A percentile compares a stretch with the other conserved stretches of the same genome.
These are phyloP conservation scores for Ochotona curzoniae DNA, from an alignment of 2,113 vertebrate species.

Conservation along the genomic window DNA sequence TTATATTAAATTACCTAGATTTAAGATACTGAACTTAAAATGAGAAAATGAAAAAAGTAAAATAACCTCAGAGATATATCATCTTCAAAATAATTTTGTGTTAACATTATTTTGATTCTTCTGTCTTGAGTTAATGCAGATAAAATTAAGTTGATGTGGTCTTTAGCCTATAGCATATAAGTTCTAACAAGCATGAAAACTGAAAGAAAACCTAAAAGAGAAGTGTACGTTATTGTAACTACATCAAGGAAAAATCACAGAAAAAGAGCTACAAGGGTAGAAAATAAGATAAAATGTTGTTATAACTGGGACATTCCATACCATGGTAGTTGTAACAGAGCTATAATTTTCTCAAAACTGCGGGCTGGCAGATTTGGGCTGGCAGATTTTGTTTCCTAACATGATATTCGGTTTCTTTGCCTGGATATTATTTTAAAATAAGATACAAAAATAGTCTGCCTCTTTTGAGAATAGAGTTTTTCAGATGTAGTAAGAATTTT, in stretches of 20 bases:
- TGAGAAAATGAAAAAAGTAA: conserved; percentile 26
- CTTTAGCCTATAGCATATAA: not conserved
- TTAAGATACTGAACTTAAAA: conserved; percentile 51
- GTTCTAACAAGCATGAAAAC: conserved; percentile 40
- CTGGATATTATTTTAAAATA: not conserved
- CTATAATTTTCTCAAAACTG: not conserved
- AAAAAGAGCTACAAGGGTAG: not conserved
- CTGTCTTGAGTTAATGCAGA: conserved; percentile 33
- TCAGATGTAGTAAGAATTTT: not conserved
- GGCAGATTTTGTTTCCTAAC: not conserved
- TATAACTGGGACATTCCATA: not conserved
- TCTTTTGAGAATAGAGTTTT: conserved; percentile 4
- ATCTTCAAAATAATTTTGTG: conserved; percentile 62
- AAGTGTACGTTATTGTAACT: not conserved
- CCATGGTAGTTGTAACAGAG: not conserved
- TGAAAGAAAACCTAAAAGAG: conserved; percentile 30
- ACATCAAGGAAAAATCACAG: not conserved
- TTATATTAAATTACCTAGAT: conserved; percentile 27
- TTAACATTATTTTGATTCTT: conserved; percentile 50
- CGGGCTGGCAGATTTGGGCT: not conserved
- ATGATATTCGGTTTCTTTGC: conserved; percentile 1
- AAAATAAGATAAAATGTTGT: conserved; percentile 5
- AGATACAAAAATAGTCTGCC: not conserved
- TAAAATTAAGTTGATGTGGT: conserved; percentile 43
- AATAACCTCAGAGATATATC: conserved; percentile 30